These are phyloP conservation scores for Sparus aurata DNA, from an alignment of 2,797 vertebrate genomes.

Conservation along the genomic window DNA sequence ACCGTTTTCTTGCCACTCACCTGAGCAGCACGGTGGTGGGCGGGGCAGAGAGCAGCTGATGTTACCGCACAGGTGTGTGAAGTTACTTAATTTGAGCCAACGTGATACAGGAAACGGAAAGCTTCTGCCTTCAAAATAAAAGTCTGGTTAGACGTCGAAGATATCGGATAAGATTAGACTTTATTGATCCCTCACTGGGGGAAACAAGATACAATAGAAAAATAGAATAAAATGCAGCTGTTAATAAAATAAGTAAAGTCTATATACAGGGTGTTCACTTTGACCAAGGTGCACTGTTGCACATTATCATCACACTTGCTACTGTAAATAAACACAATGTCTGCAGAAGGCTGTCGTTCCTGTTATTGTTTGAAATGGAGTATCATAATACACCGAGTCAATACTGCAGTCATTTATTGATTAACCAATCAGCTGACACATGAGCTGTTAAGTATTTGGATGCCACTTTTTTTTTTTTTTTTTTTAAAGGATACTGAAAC, in stretches of 20 bases:
- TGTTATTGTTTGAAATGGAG: not conserved
- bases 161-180: too few species aligned
- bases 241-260: too few species aligned
- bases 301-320: too few species aligned
- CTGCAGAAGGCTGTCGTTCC: too few species aligned
- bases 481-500: too few species aligned
- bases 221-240: too few species aligned
- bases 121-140: conserved; percentile 43
- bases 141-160: fast-evolving
- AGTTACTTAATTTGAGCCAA: not conserved
- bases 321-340: too few species aligned
- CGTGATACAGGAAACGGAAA: not conserved
- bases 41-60: not conserved
- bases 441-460: not conserved
- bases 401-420: not conserved
- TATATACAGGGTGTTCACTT: too few species aligned
- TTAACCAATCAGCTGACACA: not conserved
- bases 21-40: conserved; percentile 9
- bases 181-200: too few species aligned
- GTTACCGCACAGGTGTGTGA: conserved; percentile 46
- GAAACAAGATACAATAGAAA: too few species aligned
- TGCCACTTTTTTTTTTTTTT: too few species aligned
- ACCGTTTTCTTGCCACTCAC: not conserved
- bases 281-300: too few species aligned
- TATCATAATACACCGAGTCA: not conserved